Evolutionary conservation across 2,113 vertebrate genomes (phyloP).

Genomic region (Malaclemys terrapin): DNA sequence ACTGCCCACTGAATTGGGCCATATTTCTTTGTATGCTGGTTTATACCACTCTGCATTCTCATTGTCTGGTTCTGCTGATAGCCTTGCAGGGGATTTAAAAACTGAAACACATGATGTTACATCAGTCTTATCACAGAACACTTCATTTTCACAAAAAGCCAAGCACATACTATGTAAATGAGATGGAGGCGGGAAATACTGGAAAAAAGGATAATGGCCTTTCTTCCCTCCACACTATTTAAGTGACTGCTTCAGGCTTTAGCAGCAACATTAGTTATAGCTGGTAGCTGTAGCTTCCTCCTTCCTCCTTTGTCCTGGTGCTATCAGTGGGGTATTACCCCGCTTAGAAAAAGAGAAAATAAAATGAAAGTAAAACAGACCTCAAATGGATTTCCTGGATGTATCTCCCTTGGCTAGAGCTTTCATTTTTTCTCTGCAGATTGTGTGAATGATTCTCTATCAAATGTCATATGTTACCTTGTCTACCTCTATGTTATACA

Average conservation of each 20-base stretch:
- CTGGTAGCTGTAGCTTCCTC: not conserved
- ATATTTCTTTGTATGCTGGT: not conserved
- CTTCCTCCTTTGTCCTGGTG: not conserved
- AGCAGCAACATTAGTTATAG: not conserved
- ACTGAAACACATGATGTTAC: not conserved
- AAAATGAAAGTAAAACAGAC: not conserved
- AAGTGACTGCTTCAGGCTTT: not conserved
- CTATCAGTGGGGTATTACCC: not conserved
- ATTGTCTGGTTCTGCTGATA: slow-evolving; percentile 22
- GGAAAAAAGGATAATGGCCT: not conserved
- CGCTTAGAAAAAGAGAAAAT: not conserved
- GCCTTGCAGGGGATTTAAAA: not conserved
- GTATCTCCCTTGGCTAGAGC: not conserved
- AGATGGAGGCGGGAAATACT: not conserved
- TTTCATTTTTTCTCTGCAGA: not conserved
- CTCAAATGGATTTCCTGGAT: not conserved
- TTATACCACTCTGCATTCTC: not conserved
- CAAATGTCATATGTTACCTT: not conserved
- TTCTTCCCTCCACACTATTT: not conserved
- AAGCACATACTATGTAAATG: not conserved
- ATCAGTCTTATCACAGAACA: not conserved
- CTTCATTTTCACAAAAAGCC: not conserved
- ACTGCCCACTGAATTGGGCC: not conserved
- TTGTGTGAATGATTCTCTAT: not conserved
- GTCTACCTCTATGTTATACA: not conserved